Percentiles rank a stretch among this genome's conserved stretches.
Evolutionary conservation across 2,113 vertebrate species (phyloP).

Genomic region (Syngnathus typhle): DNA sequence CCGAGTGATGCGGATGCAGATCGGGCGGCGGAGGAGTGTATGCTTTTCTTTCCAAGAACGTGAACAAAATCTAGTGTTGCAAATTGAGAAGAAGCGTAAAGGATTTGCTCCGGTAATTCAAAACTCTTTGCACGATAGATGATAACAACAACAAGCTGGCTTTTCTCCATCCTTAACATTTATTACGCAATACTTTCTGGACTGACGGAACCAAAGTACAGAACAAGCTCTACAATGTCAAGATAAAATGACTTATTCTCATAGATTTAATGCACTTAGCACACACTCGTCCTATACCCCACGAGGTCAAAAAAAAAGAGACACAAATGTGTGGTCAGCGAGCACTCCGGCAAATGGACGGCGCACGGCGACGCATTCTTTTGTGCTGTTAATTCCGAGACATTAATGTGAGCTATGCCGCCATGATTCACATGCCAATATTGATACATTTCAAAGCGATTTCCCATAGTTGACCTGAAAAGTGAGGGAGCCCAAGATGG

Average conservation of each 20-base stretch:
- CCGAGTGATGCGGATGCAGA: conserved; percentile 69
- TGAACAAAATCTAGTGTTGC: background rate
- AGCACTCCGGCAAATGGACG: conserved; percentile 44
- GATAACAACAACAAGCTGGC: background rate
- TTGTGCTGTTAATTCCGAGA: conserved; percentile 61
- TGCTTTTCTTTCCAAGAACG: conserved; percentile 10
- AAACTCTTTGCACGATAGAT: background rate
- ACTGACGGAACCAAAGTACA: conserved; percentile 8
- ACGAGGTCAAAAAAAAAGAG: conserved; percentile 54
- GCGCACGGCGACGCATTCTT: conserved; percentile 33
- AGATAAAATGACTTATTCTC: conserved; percentile 18
- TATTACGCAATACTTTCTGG: conserved; percentile 3
- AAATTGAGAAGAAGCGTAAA: conserved; percentile 1
- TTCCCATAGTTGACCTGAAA: conserved; percentile 74
- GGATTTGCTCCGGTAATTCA: background rate
- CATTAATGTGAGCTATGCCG: conserved; percentile 61
- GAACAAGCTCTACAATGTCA: background rate
- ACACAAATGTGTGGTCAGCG: conserved; percentile 41
- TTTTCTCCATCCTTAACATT: background rate
- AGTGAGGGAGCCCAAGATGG: conserved; percentile 62
- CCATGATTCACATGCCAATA: conserved; percentile 74
- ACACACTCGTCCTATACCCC: conserved; percentile 7
- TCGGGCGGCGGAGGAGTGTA: background rate
- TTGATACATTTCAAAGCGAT: conserved; percentile 71
- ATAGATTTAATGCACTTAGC: conserved; percentile 22